These are phyloP conservation scores for Anoplophora glabripennis DNA, from an alignment of 1,140 invertebrate genomes.

Conservation along the genomic window DNA sequence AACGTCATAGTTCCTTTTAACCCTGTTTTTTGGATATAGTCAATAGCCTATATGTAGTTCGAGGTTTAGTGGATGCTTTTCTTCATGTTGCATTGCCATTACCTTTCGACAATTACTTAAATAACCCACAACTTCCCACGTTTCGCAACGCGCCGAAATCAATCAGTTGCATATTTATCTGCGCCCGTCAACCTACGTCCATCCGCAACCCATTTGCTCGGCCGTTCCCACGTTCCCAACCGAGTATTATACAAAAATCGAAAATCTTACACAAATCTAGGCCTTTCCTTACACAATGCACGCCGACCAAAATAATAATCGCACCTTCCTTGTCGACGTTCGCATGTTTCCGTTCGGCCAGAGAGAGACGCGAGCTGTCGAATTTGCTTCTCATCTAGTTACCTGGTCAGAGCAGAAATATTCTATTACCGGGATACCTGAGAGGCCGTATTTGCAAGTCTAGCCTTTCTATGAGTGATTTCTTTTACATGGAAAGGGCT, in stretches of 20 bases:
- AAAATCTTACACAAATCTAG: conserved; percentile 17
- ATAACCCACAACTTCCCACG: too few species aligned
- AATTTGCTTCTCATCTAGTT: conserved; percentile 22
- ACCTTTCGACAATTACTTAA: too few species aligned
- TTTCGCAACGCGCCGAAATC: too few species aligned
- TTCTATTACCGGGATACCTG: conserved; percentile 17
- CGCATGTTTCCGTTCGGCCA: not conserved
- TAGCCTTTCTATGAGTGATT: conserved; percentile 19
- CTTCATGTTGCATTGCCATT: too few species aligned
- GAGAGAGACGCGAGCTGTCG: conserved; percentile 6
- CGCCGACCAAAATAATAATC: conserved; percentile 12
- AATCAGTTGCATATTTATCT: too few species aligned
- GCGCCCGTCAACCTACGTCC: not conserved
- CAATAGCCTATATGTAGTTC: too few species aligned
- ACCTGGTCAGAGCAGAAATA: conserved; percentile 21
- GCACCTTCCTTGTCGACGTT: not conserved
- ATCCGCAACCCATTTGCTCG: conserved; percentile 8
- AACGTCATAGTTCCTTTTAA: too few species aligned
- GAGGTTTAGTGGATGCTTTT: too few species aligned
- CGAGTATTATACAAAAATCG: conserved; percentile 10
- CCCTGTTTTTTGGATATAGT: too few species aligned
- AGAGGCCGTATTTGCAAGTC: conserved; percentile 27
- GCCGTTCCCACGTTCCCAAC: conserved; percentile 12
- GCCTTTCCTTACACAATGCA: conserved; percentile 9
- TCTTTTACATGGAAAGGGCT: conserved; percentile 18